These are phyloP conservation scores for Calosoma granatense DNA, from an alignment of 1,140 invertebrate genomes.

Conservation along the genomic window DNA sequence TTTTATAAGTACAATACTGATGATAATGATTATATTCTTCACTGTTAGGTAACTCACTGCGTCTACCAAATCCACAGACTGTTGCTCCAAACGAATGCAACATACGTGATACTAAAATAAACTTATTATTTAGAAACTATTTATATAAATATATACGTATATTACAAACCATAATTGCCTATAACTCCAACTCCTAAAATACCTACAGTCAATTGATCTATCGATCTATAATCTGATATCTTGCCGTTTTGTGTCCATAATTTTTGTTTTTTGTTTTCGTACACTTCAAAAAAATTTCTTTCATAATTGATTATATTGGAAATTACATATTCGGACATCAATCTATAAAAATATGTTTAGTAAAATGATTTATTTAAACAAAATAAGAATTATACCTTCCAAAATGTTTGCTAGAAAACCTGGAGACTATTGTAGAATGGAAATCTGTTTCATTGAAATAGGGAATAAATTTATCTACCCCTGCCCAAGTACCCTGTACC, in stretches of 20 bases:
- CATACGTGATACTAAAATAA: constrained; percentile 33
- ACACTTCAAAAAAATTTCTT: constrained; percentile 33
- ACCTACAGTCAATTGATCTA: constrained; percentile 39
- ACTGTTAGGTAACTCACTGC: constrained; percentile 21
- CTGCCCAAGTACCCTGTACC: constrained; percentile 42
- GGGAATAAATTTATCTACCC: constrained; percentile 31
- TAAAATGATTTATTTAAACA: neutral
- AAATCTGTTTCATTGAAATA: constrained; percentile 22
- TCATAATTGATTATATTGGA: constrained; percentile 43
- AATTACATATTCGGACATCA: constrained; percentile 47
- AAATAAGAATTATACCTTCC: constrained; percentile 22
- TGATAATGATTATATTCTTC: constrained; percentile 25
- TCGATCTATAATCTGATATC: constrained; percentile 30
- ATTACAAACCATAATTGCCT: constrained; percentile 35
- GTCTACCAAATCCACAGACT: constrained; percentile 30
- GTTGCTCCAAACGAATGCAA: constrained; percentile 35
- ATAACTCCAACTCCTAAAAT: constrained; percentile 42
- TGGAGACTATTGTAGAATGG: constrained; percentile 30
- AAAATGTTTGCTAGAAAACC: constrained; percentile 38
- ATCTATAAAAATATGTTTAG: constrained; percentile 12
- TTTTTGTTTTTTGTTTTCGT: constrained; percentile 31
- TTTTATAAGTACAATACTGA: constrained; percentile 28
- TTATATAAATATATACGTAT: constrained; percentile 13
- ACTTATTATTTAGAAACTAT: constrained; percentile 10
- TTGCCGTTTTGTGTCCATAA: constrained; percentile 33